Evolutionary conservation across 2,888 invertebrate species (phyloP).

Genomic region (Cotesia congregata): DNA sequence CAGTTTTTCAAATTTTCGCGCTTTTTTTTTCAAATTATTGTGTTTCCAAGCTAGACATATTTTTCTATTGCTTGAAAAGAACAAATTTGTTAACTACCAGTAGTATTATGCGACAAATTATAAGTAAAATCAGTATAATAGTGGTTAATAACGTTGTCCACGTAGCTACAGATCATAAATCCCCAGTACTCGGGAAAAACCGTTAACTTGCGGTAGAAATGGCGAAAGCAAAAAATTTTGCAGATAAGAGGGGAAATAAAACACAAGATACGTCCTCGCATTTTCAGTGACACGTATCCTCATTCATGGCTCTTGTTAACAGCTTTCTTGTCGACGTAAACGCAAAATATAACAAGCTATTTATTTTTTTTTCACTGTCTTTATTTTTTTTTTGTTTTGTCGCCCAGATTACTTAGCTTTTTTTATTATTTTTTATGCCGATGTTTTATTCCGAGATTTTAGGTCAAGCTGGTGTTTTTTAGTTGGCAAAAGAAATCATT

Average conservation of each 20-base stretch:
- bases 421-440: background rate
- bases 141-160: too few species aligned
- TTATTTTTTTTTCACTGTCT: background rate
- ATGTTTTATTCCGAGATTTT: conserved; percentile 4
- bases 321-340: background rate
- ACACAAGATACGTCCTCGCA: background rate
- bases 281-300: background rate
- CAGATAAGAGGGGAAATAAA: background rate
- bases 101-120: too few species aligned
- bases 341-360: background rate
- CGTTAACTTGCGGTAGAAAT: background rate
- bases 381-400: background rate
- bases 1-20: too few species aligned
- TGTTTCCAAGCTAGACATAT: too few species aligned
- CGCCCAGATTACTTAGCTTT: background rate
- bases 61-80: too few species aligned
- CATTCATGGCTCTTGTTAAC: background rate
- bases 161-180: background rate
- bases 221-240: background rate
- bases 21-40: too few species aligned
- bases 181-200: background rate
- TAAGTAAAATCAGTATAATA: too few species aligned
- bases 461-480: background rate
- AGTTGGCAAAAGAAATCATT: background rate
- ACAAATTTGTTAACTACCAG: too few species aligned